A percentile compares a stretch with the other conserved stretches of the same genome.
Evolutionary conservation across 2,113 vertebrate species (phyloP).

Genomic region (Verasper variegatus): DNA sequence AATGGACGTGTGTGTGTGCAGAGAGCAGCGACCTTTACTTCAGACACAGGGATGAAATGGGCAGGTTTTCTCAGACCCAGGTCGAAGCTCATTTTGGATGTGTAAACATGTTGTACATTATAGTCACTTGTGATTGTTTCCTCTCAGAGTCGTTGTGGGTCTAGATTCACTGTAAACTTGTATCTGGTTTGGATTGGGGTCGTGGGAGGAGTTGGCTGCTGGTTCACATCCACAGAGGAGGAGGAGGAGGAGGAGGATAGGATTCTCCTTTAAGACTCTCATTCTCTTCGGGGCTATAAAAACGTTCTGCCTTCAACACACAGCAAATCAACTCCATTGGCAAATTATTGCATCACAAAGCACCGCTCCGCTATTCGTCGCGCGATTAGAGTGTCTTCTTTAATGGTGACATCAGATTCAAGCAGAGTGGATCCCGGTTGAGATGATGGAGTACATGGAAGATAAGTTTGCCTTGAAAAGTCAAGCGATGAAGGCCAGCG

Average conservation of each 20-base stretch:
- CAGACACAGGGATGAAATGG: not conserved
- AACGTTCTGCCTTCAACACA: slow-evolving; percentile 84
- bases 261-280: slow-evolving; percentile 82
- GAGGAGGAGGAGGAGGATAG: slow-evolving; percentile 74
- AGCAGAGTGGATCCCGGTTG: slow-evolving; percentile 39
- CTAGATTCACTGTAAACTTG: slow-evolving; percentile 44
- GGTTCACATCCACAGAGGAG: slow-evolving; percentile 73
- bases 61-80: not conserved
- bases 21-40: not conserved
- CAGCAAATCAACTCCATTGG: slow-evolving; percentile 83
- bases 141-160: slow-evolving; percentile 43
- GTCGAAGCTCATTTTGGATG: slow-evolving; percentile 29
- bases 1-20: no score
- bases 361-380: slow-evolving; percentile 17
- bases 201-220: slow-evolving; percentile 87
- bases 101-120: slow-evolving; percentile 62
- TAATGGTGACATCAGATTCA: slow-evolving; percentile 67
- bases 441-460: slow-evolving; percentile 96
- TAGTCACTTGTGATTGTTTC: slow-evolving; percentile 64
- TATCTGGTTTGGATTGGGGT: slow-evolving; percentile 66
- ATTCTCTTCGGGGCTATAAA: slow-evolving; percentile 89
- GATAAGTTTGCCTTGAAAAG: slow-evolving; percentile 95
- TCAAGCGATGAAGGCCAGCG: slow-evolving; percentile 88
- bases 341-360: slow-evolving; percentile 53
- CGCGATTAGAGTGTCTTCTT: slow-evolving; percentile 11